Evolutionary conservation across 2,888 invertebrate species (phyloP).

Genomic region (Stenichneumon culpator): DNA sequence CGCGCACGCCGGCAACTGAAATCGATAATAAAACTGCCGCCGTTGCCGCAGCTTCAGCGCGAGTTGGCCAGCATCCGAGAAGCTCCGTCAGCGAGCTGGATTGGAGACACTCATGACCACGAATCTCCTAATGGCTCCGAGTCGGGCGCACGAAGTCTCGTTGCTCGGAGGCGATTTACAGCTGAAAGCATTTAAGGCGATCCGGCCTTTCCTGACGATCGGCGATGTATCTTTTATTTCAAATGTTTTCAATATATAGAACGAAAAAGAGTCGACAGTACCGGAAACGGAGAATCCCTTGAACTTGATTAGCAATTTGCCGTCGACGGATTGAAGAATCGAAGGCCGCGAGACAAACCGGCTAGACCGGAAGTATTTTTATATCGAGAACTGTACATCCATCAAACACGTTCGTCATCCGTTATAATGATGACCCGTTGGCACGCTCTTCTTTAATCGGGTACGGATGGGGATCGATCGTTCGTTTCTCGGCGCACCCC

Average conservation of each 20-base stretch:
- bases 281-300: background rate
- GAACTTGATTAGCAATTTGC: background rate
- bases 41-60: conserved; percentile 46
- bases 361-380: conserved; percentile 14
- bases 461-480: conserved; percentile 52
- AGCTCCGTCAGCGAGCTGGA: conserved; percentile 12
- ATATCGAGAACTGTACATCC: background rate
- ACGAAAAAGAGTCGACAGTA: background rate
- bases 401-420: conserved; percentile 20
- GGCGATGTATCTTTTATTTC: background rate
- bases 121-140: conserved; percentile 33
- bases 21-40: conserved; percentile 83
- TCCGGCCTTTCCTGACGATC: background rate
- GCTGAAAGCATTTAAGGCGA: background rate
- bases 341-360: background rate
- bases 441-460: conserved; percentile 55
- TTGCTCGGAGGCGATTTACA: background rate
- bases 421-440: conserved; percentile 39
- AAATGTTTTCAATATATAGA: background rate
- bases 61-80: conserved; percentile 77
- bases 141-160: background rate
- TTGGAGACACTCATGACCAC: conserved; percentile 35
- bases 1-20: conserved; percentile 71
- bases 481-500: conserved; percentile 73
- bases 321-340: background rate